These are phyloP conservation scores for Cantharis lateralis DNA, from an alignment of 2,888 invertebrate genomes.

Conservation along the genomic window DNA sequence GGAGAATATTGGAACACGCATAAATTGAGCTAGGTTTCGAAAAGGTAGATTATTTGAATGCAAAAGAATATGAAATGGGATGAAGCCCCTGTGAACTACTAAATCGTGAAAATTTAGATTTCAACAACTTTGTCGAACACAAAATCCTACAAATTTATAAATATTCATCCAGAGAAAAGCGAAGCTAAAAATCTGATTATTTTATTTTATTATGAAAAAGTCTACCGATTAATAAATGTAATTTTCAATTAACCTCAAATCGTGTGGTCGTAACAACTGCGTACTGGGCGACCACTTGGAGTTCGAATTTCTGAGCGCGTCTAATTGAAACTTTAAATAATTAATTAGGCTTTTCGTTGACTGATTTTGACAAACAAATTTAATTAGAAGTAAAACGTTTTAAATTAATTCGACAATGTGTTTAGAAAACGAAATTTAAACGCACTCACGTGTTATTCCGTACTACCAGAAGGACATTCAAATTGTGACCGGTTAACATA, in stretches of 20 bases:
- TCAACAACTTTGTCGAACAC: background rate
- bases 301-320: background rate
- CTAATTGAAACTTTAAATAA: background rate
- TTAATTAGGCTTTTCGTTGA: background rate
- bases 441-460: background rate
- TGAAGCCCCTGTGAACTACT: background rate
- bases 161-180: background rate
- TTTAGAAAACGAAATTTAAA: background rate
- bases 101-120: background rate
- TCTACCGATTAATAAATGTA: background rate
- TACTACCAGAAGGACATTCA: background rate
- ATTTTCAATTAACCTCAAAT: background rate
- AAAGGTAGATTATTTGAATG: background rate
- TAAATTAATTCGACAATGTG: background rate
- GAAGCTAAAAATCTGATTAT: background rate
- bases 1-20: background rate
- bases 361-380: background rate
- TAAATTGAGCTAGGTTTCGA: background rate
- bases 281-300: background rate
- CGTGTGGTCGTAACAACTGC: background rate
- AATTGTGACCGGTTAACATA: background rate
- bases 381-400: background rate
- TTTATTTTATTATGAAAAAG: background rate
- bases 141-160: background rate
- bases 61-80: background rate